Evolutionary conservation across 1,140 invertebrate genomes (phyloP), one percentile per base, ranked within the genome.

Genomic region (Bactericera cockerelli): DNA sequence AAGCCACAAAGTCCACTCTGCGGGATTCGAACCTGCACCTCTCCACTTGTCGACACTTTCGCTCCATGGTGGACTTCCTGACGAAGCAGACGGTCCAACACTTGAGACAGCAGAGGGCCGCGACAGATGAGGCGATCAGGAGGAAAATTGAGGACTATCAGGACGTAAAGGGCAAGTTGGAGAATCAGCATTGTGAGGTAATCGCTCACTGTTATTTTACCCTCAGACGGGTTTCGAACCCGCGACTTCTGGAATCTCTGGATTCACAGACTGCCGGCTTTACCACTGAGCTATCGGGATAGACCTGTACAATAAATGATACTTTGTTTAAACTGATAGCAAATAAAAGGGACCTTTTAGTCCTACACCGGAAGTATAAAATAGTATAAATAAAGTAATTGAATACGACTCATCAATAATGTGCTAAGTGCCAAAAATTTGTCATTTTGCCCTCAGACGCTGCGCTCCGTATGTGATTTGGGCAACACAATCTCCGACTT

Each of bases 181-280:
- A 93, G 72, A 76, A 82, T 53, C 83, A 90, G 71, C 86, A 93
- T 70, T 76, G 81, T 59, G 86, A 87, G 69, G 82, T 81, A 70
- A n/a, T n/a, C n/a, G n/a, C n/a, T n/a, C n/a, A n/a, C n/a, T n/a
- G n/a, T n/a, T n/a, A n/a, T n/a, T n/a, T n/a, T n/a, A n/a, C 4
- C 28, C 28, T 13, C 28, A 13, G 28, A 13, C 28, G 28, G 28
- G 28, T 6, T 6, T 31, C 28, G 28, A 31, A 31, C 28, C 28
- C 28, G 28, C 28, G 28, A 13, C 28, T 13, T 31, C 13, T 31
- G 28, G 13, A 31, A 31, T 31, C 28, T 31, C 28, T 31, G 13
- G 28, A 4, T 31, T 13, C n/a, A n/a, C n/a, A n/a, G n/a, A n/a
- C n/a, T n/a, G n/a, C n/a, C n/a, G n/a, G n/a, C n/a, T n/a, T n/a